Conservation (phyloP, 2,888 invertebrate genomes). For the Antheraea yamamai region DNA sequence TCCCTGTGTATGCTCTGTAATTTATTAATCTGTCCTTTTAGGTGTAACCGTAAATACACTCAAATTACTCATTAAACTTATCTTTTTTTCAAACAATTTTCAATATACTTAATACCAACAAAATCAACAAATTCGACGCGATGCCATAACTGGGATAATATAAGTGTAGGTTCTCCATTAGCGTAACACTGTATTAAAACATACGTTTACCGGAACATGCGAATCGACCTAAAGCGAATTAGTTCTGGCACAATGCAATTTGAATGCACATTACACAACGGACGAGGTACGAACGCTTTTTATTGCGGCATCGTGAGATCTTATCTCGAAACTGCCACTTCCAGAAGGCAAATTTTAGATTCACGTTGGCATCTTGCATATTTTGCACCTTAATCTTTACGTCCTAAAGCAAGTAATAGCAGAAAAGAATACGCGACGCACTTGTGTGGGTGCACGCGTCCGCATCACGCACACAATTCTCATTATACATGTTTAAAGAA, state of each 20-base stretch:
- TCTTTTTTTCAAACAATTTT: not conserved
- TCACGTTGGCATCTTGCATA: slow-evolving; percentile 49
- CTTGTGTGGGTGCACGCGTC: slow-evolving; percentile 59
- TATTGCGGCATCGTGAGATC: slow-evolving; percentile 82
- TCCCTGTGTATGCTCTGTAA: slow-evolving; percentile 26
- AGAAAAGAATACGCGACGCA: slow-evolving; percentile 37
- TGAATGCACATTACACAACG: slow-evolving; percentile 83
- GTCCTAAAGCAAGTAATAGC: slow-evolving; percentile 54
- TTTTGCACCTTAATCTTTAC: slow-evolving; percentile 62
- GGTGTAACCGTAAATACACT: not conserved
- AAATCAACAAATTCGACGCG: slow-evolving; percentile 41
- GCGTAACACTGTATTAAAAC: slow-evolving; percentile 75
- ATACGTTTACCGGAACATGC: slow-evolving; percentile 81
- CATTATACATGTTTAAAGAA: slow-evolving; percentile 73
- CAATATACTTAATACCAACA: not conserved
- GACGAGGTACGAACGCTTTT: slow-evolving; percentile 80
- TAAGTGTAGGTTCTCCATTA: slow-evolving; percentile 58
- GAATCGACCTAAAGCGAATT: slow-evolving; percentile 81
- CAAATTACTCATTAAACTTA: not conserved
- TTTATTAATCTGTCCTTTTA: not conserved
- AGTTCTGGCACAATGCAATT: slow-evolving; percentile 83
- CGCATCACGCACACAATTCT: slow-evolving; percentile 63
- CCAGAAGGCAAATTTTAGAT: slow-evolving; percentile 81
- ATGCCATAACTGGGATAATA: slow-evolving; percentile 52
- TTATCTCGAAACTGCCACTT: slow-evolving; percentile 82